Base-by-base conservation (phyloP, 1,140 invertebrate genomes). In the Mercenaria mercenaria region DNA sequence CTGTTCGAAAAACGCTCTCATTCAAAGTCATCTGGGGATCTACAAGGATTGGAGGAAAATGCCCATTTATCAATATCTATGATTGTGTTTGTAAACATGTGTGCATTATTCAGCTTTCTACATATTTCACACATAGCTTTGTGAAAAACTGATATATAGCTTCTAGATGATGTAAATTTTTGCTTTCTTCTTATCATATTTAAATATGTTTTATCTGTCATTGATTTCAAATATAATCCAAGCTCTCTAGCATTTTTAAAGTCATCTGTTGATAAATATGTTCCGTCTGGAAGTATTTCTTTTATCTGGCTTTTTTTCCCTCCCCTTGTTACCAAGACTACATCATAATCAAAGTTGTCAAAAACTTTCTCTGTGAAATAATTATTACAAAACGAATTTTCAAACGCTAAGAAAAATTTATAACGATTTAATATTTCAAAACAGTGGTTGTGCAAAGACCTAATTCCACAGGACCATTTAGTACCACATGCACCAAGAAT, bases 401-500 rank as follows among this genome's bases (percentile, higher is more conserved):
- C 86, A 72, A 88, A 88, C 1, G 56, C 11, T 10, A 88, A 69
- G 34, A 50, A 88, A 34, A 79, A 88, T 20, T 39, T 80, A 43
- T 69, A 72, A 29, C 8, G 23, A 18, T 64, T 81, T 1, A 82
- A 37, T 0, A 67, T 39, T 23, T 37, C 34, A 82, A 64, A 64
- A 39, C 56, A 64, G 10, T 82, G 37, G 41, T 64, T 59, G 52
- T 43, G 74, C 3, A 77, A 6, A 50, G 6, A n/a, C 3, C n/a
- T 13, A 32, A 29, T 77, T 6, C 74, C 74, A 20, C 74, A 77
- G 10, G n/a, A 6, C 74, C 74, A 77, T 77, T 50, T 52, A 4
- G 0, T 26, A 0, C 74, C 74, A 77, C 74, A 77, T 18, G n/a
- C 15, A 2, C 74, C 74, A 4, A 77, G 26, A 3, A 77, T n/a